Base-by-base conservation (phyloP, 2,113 vertebrate species). In the Dicentrarchus labrax region DNA sequence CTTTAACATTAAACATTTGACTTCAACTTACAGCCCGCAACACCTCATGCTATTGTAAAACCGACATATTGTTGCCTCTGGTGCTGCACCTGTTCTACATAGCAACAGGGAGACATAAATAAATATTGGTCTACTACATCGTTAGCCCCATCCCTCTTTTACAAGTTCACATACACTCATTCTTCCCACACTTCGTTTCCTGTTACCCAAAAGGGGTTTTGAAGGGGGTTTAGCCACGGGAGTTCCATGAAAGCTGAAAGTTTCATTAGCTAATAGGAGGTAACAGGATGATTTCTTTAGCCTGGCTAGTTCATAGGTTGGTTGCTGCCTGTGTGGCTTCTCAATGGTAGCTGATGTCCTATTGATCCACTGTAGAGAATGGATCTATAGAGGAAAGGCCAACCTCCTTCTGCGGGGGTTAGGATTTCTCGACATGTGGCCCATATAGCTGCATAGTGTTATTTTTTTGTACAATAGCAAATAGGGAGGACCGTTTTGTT, bases 81-180 rank as follows among this genome's bases (percentile, higher is more conserved):
- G 92, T 88, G 86, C 86, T 94, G 89, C 94, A 94, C 92, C 91
- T 95, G 94, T 94, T 94, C 86, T 76, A 62, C 88, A 70, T 88
- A 82, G 91, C 91, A 90, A 94, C 94, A 94, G 66, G 79, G 74
- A 85, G 80, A 88, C 76, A 12, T 67, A 86, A 93, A 94, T 93
- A 91, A 85, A 92, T 87, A 72, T 62, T 45, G 70, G 66, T 60
- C 76, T 53, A 53, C 59, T 74, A 76, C 87, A 82, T 82, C 51
- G 39, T 82, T 74, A 57, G 38, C 64, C 60, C 64, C 54, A 50
- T 80, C n/a, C 59, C 17, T 70, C 38, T 62, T 88, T 61, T n/a
- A 59, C 76, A 75, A 8, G 10, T 64, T 74, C 24, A 24, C 30
- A 64, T 60, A 38, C 59, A 5, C 6, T 39, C n/a, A 60, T 12